These are phyloP conservation scores for Acipenser ruthenus DNA, from an alignment of 2,797 vertebrate genomes.

Conservation along the genomic window DNA sequence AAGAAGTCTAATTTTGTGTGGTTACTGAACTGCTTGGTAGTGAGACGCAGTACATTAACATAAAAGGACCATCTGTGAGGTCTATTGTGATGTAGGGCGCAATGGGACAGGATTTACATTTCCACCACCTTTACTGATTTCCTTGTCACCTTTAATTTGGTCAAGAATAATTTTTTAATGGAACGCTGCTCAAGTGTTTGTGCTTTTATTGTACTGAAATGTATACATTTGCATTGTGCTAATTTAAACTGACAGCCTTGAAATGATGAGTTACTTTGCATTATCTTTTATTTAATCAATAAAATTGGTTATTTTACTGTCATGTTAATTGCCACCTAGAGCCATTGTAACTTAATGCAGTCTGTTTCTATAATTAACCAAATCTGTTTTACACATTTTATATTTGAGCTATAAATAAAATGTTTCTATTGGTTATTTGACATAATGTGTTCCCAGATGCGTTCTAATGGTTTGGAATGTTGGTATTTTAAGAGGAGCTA, in stretches of 20 bases:
- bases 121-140: neutral
- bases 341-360: neutral
- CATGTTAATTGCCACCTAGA: neutral
- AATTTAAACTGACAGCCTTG: neutral
- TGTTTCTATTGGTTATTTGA: too few relatives aligned
- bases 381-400: too few relatives aligned
- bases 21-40: slow-evolving; percentile 1
- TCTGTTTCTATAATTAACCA: too few relatives aligned
- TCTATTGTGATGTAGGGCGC: neutral
- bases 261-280: neutral
- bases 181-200: neutral
- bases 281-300: neutral
- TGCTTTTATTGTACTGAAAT: too few relatives aligned
- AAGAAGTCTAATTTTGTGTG: neutral
- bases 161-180: neutral
- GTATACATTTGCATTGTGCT: neutral
- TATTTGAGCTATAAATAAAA: too few relatives aligned
- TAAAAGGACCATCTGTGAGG: neutral
- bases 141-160: slow-evolving; percentile 5
- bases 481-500: too few relatives aligned
- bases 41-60: slow-evolving; percentile 1
- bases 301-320: neutral
- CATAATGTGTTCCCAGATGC: too few relatives aligned
- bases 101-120: neutral
- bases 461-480: too few relatives aligned